Evolutionary conservation across 2,797 vertebrate species (phyloP), one percentile per base, ranked within the genome.

Genomic region (Parauchenoglanis punctatus): DNA sequence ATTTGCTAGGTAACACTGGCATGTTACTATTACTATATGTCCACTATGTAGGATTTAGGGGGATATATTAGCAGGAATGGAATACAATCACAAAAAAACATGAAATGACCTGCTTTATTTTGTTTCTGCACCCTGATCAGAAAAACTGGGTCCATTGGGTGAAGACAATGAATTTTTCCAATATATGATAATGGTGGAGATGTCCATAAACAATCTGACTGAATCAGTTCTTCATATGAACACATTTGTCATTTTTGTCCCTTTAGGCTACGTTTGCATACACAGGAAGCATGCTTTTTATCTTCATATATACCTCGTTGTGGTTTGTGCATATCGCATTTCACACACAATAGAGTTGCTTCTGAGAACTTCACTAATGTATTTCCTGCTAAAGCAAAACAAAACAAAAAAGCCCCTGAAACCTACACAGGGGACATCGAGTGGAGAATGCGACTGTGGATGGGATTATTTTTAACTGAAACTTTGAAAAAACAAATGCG

Each of bases 311-410:
- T 44, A 15, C 6, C 20, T 61, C 12, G 18, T 13, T 83, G 81
- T 52, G 81, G 81, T 82, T 82, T n/a, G 7, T 63, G 58, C 58
- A 44, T 10, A 78, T 80, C 4, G 2, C 44, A 7, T 82, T 65
- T 52, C 10, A 23, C 8, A 31, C 17, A 82, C 44, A 59, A 81
- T 15, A 15, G 1, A 81, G 13, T 10, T 63, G 12, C 35, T 81
- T 81, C 25, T 46, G 80, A 83, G 63, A 83, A 83, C 40, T 63
- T 46, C 35, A 61, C 1, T 23, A 52, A 17, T 13, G 15, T 7
- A 31, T 54, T 83, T 83, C 81, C 81, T 54, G 81, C n/a, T 54
- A 68, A 68, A 83, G 11, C 81, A 54, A 0, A 81, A n/a, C 23
- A 20, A 54, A 31, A 23, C 31, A 0, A 49, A 10, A 83, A 65